phyloP scores from a whole-genome alignment of 1,140 invertebrate genomes.

The Drosophila truncata region DNA sequence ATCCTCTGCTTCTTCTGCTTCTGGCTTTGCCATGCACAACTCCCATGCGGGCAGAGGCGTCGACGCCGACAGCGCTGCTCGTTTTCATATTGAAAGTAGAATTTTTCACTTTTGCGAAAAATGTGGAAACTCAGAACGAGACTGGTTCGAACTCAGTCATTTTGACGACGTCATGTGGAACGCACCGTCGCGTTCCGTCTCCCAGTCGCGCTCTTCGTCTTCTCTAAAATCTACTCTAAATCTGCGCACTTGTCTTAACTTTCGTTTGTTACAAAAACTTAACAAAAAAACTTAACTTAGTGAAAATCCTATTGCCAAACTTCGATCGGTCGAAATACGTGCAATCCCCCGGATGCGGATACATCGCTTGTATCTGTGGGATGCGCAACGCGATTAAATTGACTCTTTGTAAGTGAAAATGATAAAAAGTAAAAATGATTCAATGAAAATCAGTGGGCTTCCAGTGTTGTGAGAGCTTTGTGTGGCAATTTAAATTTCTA shows the following conservation, averaged over 20 bases:
- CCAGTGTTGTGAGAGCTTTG: slow-evolving; percentile 50
- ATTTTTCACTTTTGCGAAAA: slow-evolving; percentile 82
- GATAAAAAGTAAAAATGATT: background rate
- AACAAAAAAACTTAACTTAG: background rate
- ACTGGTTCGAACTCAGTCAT: slow-evolving; percentile 66
- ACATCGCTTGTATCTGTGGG: slow-evolving; percentile 17
- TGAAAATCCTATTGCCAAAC: background rate
- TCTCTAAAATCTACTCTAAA: background rate
- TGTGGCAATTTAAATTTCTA: slow-evolving; percentile 18
- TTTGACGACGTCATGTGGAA: slow-evolving; percentile 83
- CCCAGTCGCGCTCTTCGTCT: slow-evolving; percentile 11
- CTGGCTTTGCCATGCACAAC: slow-evolving; percentile 69
- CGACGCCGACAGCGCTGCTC: slow-evolving; percentile 44
- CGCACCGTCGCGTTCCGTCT: slow-evolving; percentile 54
- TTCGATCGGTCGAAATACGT: slow-evolving; percentile 27
- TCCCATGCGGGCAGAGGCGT: slow-evolving; percentile 55
- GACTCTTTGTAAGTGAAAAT: slow-evolving; percentile 18
- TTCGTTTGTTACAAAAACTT: slow-evolving; percentile 36
- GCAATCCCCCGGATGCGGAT: slow-evolving; percentile 28
- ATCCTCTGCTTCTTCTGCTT: slow-evolving; percentile 20
- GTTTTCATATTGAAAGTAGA: slow-evolving; percentile 84
- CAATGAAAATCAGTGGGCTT: background rate
- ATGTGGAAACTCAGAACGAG: slow-evolving; percentile 64
- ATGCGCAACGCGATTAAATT: slow-evolving; percentile 28
- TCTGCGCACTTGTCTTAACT: slow-evolving; percentile 51